Percentiles rank a stretch among this genome's conserved stretches.
phyloP scores from a whole-genome alignment of 2,888 invertebrate species.

The Clitarchus hookeri region DNA sequence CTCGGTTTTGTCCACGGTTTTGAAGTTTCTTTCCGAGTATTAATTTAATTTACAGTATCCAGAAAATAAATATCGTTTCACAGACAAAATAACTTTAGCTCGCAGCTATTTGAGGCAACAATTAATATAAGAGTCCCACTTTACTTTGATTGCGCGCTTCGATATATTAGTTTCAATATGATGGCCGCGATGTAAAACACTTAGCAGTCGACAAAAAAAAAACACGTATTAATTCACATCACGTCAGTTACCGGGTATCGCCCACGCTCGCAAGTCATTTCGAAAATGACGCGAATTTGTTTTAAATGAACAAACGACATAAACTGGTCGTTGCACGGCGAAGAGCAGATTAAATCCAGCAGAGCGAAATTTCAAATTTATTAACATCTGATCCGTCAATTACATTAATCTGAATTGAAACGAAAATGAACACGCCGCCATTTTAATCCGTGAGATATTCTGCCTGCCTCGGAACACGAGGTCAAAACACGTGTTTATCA shows the following conservation, averaged over 20 bases:
- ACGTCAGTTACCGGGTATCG: neutral
- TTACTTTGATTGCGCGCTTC: neutral
- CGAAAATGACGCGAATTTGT: neutral
- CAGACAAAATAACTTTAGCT: no score
- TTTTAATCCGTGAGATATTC: neutral
- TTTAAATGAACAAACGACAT: constrained; percentile 8
- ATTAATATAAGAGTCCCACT: neutral
- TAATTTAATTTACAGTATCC: no score
- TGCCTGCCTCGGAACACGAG: neutral
- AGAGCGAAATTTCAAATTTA: neutral
- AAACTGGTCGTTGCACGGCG: neutral
- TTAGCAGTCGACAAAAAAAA: neutral
- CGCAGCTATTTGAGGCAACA: no score
- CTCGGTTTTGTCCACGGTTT: no score
- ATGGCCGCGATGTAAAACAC: neutral
- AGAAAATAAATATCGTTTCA: no score
- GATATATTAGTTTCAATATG: neutral
- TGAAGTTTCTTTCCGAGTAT: no score
- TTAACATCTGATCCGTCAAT: constrained; percentile 14
- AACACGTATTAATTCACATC: neutral
- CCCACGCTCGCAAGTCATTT: neutral
- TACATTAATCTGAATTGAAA: constrained; percentile 9
- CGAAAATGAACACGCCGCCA: neutral
- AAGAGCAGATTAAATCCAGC: neutral
- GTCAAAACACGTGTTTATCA: constrained; percentile 8